Conservation (phyloP, 2,113 vertebrate genomes). For the Notothenia rossii region DNA sequence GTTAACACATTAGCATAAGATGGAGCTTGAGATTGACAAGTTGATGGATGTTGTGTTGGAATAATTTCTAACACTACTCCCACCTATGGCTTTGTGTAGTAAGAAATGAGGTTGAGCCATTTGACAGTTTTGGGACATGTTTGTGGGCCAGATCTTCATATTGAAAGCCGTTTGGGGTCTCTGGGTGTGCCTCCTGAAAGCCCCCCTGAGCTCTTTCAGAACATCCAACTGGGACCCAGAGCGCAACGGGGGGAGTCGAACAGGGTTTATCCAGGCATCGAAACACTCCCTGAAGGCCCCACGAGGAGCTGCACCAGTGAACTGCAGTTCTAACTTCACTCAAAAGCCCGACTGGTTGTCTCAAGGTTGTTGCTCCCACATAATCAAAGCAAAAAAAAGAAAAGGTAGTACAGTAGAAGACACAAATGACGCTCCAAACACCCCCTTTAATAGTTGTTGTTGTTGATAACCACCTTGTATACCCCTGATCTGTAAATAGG, state of each 20-base stretch:
- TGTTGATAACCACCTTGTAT: too few relatives aligned
- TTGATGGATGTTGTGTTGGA: too few relatives aligned
- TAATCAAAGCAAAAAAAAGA: not conserved
- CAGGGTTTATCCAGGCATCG: not conserved
- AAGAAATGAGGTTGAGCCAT: not conserved
- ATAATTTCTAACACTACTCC: too few relatives aligned
- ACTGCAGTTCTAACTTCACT: not conserved
- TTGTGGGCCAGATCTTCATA: not conserved
- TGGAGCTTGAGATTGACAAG: too few relatives aligned
- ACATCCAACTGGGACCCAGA: not conserved
- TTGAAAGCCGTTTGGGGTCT: not conserved
- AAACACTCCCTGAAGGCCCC: not conserved
- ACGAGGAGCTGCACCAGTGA: not conserved
- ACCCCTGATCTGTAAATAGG: too few relatives aligned
- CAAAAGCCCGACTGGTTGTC: not conserved
- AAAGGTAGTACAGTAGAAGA: too few relatives aligned
- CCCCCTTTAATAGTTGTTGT: too few relatives aligned
- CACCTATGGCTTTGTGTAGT: too few relatives aligned
- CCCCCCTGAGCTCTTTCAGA: not conserved
- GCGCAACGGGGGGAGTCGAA: too few relatives aligned
- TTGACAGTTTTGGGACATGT: not conserved
- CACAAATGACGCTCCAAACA: too few relatives aligned
- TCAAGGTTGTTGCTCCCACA: not conserved
- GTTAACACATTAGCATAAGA: too few relatives aligned
- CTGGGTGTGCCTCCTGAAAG: not conserved